Base-by-base conservation (phyloP, 2,888 invertebrate genomes). In the Hipparchia semele region DNA sequence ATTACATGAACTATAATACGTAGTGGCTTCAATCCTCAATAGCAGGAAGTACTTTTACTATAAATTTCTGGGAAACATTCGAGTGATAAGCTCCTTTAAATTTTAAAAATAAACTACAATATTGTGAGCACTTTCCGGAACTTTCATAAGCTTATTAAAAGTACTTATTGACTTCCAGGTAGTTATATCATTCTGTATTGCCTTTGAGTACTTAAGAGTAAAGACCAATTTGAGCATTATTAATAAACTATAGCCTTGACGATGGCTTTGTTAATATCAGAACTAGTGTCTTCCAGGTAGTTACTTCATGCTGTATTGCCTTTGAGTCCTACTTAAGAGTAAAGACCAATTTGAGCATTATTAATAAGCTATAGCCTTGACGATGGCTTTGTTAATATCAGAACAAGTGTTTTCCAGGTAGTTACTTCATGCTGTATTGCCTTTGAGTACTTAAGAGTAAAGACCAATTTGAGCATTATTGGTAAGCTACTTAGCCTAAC, bases 141-240 rank as follows among this genome's bases (percentile, higher is more conserved):
- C 69, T 76, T 74, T 66, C 65, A 72, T 85, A 83, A 84, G 81
- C 84, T 81, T 83, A 83, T 86, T 84, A 83, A 77, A 80, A 80
- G 78, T 76, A 76, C 69, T 73, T 71, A 68, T 72, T 64, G 67
- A 74, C 75, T 66, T 74, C 76, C 76, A 76, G 77, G 78, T 78
- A 73, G 23, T 0, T 23, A 23, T 1, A 0, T 23, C 23, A 23
- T 23, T 0, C 23, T 23, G 23, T 23, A 23, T 23, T 23, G 23
- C 23, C 23, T 23, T 23, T 23, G 23, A 23, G 23, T 76, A 77
- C 72, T 75, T 64, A 23, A 23, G 23, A 23, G 23, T 23, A 23
- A 23, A 51, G 49, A 51, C 23, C 23, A 10, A 51, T 9, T 61
- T 61, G 5, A 23, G 51, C 64, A 51, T 23, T 49, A 64, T 23